Evolutionary conservation across 2,113 vertebrate genomes (phyloP).

Genomic region (Cephalopterus ornatus): DNA sequence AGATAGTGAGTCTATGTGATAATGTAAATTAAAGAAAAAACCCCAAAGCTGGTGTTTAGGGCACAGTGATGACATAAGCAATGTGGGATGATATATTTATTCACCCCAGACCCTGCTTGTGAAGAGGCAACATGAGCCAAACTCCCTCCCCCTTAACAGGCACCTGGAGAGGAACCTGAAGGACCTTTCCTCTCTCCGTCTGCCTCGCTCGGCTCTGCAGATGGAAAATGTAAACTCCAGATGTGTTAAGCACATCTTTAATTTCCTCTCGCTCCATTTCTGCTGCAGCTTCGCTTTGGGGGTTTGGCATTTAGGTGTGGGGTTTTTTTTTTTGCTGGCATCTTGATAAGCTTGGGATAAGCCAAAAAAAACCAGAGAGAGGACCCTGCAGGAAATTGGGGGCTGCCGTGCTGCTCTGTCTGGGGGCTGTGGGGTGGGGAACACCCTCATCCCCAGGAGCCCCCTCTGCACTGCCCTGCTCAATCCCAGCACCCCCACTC

Average conservation of each 20-base stretch:
- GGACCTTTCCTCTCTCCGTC: background rate
- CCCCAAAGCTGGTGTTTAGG: background rate
- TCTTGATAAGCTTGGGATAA: background rate
- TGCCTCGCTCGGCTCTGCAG: background rate
- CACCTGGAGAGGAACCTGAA: background rate
- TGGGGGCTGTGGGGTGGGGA: background rate
- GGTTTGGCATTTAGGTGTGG: background rate
- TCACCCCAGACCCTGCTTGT: background rate
- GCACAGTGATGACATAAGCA: background rate
- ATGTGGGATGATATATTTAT: background rate
- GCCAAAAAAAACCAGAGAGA: background rate
- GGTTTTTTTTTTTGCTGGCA: background rate
- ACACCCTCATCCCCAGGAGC: background rate
- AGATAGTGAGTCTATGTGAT: rapidly evolving
- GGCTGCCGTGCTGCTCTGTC: background rate
- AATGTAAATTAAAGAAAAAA: background rate
- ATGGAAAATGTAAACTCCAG: background rate
- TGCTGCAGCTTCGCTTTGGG: background rate
- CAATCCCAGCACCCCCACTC: background rate
- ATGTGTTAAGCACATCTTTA: background rate
- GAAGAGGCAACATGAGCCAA: background rate
- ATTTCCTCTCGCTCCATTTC: background rate
- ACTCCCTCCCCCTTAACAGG: background rate
- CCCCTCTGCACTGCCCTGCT: background rate
- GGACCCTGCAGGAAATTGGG: background rate